Conservation (phyloP, 2,888 invertebrate species). For the Teinopalpus imperialis region DNA sequence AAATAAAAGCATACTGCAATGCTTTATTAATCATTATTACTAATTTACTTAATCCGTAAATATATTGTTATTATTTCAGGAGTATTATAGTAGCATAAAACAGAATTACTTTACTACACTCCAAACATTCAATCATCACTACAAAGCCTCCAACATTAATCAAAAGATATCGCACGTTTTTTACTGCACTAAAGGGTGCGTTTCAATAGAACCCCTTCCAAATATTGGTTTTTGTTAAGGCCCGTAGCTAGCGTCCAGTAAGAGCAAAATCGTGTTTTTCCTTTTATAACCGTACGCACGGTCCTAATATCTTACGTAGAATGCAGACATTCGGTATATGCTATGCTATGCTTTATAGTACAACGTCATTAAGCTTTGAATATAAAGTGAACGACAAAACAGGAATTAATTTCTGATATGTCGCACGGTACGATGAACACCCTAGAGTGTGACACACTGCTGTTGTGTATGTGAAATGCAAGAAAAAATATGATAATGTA, state of each 20-base stretch:
- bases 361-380: conserved; percentile 74
- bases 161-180: conserved; percentile 72
- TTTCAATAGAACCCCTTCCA: conserved; percentile 75
- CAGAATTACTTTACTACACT: conserved; percentile 11
- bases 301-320: conserved; percentile 61
- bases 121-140: conserved; percentile 30
- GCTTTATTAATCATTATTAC: no score
- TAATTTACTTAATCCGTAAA: no score
- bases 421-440: conserved; percentile 71
- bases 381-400: conserved; percentile 81
- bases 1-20: no score
- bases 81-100: no score
- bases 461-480: no score
- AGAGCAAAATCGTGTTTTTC: conserved; percentile 79
- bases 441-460: conserved; percentile 43
- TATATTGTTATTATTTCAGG: no score
- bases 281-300: conserved; percentile 66
- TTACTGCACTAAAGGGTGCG: conserved; percentile 67
- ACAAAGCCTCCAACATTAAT: conserved; percentile 61
- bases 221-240: conserved; percentile 78
- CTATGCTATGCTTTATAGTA: conserved; percentile 59
- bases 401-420: conserved; percentile 80
- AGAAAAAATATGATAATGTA: no score
- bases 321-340: conserved; percentile 58
- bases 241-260: conserved; percentile 62